Conservation (phyloP, 2,113 vertebrate species). For the Chelonoidis abingdonii region DNA sequence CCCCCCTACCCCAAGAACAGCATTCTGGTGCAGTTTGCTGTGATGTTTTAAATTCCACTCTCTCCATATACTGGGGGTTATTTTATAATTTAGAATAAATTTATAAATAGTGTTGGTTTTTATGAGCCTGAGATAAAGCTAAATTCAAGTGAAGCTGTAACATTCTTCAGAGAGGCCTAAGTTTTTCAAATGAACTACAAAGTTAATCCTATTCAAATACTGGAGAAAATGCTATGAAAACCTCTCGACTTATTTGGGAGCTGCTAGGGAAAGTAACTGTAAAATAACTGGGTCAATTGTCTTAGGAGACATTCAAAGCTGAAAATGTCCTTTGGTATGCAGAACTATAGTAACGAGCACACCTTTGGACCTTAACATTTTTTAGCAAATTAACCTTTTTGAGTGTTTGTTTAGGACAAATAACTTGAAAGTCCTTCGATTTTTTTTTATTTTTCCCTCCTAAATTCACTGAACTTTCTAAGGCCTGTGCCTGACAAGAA, state of each 20-base stretch:
- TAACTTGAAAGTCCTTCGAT: slow-evolving; percentile 43
- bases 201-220: neutral
- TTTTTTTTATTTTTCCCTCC: neutral
- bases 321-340: slow-evolving; percentile 10
- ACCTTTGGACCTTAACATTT: neutral
- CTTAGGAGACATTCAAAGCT: slow-evolving; percentile 28
- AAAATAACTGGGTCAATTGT: accelerated
- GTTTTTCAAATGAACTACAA: neutral
- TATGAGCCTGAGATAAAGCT: slow-evolving; percentile 54
- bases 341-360: slow-evolving; percentile 10
- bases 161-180: neutral
- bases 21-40: neutral
- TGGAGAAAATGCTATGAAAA: neutral
- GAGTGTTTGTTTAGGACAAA: slow-evolving; percentile 45
- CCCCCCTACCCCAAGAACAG: neutral
- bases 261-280: neutral
- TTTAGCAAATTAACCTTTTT: slow-evolving; percentile 33
- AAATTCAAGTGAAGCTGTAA: neutral
- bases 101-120: slow-evolving; percentile 4
- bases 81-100: neutral
- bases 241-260: accelerated
- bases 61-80: neutral
- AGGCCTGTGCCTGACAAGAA: slow-evolving; percentile 57
- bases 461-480: slow-evolving; percentile 41
- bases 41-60: neutral